Percentiles rank a stretch among this genome's conserved stretches.
Evolutionary conservation across 1,140 invertebrate genomes (phyloP).

Genomic region (Megalopta genalis): DNA sequence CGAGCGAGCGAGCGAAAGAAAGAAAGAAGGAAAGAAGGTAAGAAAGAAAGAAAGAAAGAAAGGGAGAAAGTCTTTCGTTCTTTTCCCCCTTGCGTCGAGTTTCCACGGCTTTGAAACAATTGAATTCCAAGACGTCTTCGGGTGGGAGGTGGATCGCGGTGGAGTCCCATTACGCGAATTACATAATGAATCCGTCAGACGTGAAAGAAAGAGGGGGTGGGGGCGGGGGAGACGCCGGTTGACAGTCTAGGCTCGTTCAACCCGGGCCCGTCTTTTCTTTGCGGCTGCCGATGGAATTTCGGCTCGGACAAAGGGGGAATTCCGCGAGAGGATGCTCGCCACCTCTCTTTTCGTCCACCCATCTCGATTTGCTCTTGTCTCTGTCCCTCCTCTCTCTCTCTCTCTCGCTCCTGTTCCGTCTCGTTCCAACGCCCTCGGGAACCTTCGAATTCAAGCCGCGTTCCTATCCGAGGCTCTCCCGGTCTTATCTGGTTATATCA

Average conservation of each 20-base stretch:
- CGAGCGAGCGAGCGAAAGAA: no score
- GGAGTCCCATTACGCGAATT: constrained; percentile 54
- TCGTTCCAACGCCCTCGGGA: no score
- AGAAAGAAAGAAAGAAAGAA: no score
- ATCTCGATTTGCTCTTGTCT: no score
- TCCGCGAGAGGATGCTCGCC: neutral
- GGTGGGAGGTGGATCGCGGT: neutral
- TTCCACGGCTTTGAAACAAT: constrained; percentile 50
- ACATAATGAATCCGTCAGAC: constrained; percentile 61
- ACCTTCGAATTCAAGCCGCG: constrained; percentile 45
- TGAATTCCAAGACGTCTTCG: constrained; percentile 52
- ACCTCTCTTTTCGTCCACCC: neutral
- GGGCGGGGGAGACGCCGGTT: constrained; percentile 25
- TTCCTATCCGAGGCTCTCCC: constrained; percentile 30
- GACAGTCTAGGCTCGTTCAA: constrained; percentile 46
- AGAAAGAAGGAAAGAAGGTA: no score
- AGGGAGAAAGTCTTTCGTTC: neutral
- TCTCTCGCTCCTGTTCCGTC: no score
- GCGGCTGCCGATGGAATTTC: constrained; percentile 45
- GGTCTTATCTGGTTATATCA: constrained; percentile 58
- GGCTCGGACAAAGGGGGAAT: constrained; percentile 35
- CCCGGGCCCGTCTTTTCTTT: constrained; percentile 37
- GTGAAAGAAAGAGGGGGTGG: constrained; percentile 30
- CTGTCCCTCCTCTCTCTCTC: neutral
- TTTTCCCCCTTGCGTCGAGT: neutral